Evolutionary conservation across 2,888 invertebrate species (phyloP), one percentile per base, ranked within the genome.

Genomic region (Cheilosia vulpina): DNA sequence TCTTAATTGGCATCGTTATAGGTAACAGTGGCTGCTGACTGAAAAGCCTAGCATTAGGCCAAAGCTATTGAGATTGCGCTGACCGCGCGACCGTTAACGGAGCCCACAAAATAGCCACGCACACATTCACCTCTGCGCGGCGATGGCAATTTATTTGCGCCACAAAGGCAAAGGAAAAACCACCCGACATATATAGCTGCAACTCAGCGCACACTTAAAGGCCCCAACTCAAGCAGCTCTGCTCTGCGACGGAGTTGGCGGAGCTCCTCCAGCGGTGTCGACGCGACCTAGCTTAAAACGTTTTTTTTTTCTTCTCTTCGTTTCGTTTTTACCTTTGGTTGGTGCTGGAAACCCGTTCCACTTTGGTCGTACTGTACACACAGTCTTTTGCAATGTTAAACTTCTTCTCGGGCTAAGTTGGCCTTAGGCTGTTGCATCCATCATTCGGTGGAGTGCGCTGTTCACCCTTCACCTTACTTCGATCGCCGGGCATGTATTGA

Each of bases 381-480:
- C 4, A 53, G 45, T 66, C 60, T 83, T 63, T 72, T 78, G 85
- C 85, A 81, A 80, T 58, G 24, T 19, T 27, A 65, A 80, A 76
- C 80, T 80, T 84, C 73, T 81, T 62, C 62, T 71, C 31, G 24
- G 31, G 60, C 63, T 41, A 57, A 43, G 62, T 55, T 62, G 57
- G 71, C 85, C 85, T 52, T 38, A 76, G 72, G 85, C 76, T 27
- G 71, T 77, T 80, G 76, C 85, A 85, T 85, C 81, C 85, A 85
- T 85, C 76, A 85, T 80, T 85, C 72, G 66, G 11, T 63, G 50
- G 76, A 76, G 68, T 24, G 21, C 60, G 31, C 43, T 71, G 72
- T 76, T 81, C 85, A 85, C 85, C 85, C 85, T 85, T 85, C 85
- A 85, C 85, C 85, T 85, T 85, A 81, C 81, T 77, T 72, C 76